These are phyloP conservation scores for Amazona ochrocephala DNA, from an alignment of 2,797 vertebrate genomes.

Conservation along the genomic window DNA sequence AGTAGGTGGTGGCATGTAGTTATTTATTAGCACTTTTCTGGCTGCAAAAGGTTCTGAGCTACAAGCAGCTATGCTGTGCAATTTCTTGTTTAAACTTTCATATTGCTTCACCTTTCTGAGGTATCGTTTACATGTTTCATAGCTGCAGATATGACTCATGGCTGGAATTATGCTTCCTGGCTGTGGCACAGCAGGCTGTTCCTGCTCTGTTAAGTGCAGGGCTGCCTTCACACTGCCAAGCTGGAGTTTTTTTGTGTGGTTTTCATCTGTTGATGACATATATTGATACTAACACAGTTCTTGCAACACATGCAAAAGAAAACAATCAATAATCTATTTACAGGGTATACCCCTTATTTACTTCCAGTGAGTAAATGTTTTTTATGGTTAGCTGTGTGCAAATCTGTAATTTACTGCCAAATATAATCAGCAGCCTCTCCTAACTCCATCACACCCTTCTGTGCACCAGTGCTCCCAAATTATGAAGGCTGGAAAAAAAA, in stretches of 20 bases:
- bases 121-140: not conserved
- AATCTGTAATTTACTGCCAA: not conserved
- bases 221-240: not conserved
- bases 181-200: not conserved
- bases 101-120: not conserved
- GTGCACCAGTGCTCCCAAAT: accelerated
- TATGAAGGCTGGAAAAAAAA: not conserved
- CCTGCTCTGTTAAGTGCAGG: not conserved
- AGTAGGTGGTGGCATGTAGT: constrained; percentile 53
- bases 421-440: not conserved
- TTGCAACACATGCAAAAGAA: not conserved
- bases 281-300: not conserved
- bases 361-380: not conserved
- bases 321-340: not conserved
- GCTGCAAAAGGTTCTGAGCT: not conserved
- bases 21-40: not conserved
- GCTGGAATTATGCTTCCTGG: not conserved
- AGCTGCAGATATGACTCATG: not conserved
- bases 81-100: not conserved
- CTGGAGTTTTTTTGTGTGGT: not conserved
- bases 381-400: not conserved
- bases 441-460: not conserved
- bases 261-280: not conserved
- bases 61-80: not conserved
- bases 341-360: not conserved